Evolutionary conservation across 2,113 vertebrate genomes (phyloP).

Genomic region (Semnornis frantzii): DNA sequence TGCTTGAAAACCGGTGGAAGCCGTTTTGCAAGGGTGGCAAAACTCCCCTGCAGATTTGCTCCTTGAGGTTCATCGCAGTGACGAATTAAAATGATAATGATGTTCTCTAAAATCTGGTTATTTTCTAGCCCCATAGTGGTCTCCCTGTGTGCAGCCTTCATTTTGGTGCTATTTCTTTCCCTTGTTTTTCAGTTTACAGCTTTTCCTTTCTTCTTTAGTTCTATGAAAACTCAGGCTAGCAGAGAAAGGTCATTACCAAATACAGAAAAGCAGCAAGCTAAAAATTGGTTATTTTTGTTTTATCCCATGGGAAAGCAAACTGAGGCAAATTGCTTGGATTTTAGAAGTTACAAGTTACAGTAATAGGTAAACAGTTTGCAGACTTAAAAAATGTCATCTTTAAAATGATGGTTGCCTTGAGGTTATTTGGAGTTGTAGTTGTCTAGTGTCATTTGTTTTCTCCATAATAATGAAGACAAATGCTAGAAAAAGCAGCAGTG

Average conservation of each 20-base stretch:
- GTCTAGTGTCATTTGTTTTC: background rate
- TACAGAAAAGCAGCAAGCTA: background rate
- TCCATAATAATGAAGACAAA: conserved; percentile 10
- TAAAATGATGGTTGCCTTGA: background rate
- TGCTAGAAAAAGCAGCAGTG: background rate
- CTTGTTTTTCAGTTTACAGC: background rate
- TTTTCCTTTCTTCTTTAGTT: background rate
- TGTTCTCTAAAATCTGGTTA: background rate
- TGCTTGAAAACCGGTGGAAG: background rate
- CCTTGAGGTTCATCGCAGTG: background rate
- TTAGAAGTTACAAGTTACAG: background rate
- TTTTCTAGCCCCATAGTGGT: background rate
- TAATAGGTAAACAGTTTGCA: conserved; percentile 11
- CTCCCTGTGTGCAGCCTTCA: background rate
- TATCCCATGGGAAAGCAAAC: background rate
- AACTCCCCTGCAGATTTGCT: background rate
- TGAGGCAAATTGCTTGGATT: background rate
- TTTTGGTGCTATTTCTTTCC: background rate
- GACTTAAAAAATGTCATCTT: background rate
- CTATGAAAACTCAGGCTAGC: background rate
- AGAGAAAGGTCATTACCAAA: conserved; percentile 8
- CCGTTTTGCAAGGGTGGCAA: background rate
- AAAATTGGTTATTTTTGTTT: background rate
- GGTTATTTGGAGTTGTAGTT: background rate
- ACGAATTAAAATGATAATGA: background rate